Evolutionary conservation across 2,888 invertebrate species (phyloP).

Genomic region (Sarcophaga rosellei): DNA sequence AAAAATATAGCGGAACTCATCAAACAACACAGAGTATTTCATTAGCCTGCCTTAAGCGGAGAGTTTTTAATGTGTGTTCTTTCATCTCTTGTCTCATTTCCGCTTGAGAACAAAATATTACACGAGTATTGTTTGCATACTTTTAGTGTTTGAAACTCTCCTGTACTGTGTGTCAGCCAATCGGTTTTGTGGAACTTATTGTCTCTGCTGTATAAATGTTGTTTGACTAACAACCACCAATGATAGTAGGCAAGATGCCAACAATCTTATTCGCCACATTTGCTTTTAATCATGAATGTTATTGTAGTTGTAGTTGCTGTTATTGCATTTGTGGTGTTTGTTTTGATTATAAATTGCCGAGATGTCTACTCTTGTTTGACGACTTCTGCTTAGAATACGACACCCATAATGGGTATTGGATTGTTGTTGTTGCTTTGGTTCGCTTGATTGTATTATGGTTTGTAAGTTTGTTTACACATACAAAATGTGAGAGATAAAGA

Average conservation of each 20-base stretch:
- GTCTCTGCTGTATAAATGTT: slow-evolving; percentile 10
- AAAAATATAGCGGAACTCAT: slow-evolving; percentile 65
- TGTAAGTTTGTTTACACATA: neutral
- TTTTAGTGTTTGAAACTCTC: neutral
- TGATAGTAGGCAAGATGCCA: slow-evolving; percentile 21
- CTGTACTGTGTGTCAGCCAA: slow-evolving; percentile 38
- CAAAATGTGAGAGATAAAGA: slow-evolving; percentile 22
- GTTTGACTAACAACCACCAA: slow-evolving; percentile 33
- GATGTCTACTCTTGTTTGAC: slow-evolving; percentile 38
- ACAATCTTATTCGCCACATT: slow-evolving; percentile 52
- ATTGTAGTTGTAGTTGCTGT: slow-evolving; percentile 25
- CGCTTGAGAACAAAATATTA: neutral
- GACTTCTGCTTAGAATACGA: slow-evolving; percentile 18
- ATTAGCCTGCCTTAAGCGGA: slow-evolving; percentile 39
- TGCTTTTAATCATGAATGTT: neutral
- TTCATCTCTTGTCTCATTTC: neutral
- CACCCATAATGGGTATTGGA: slow-evolving; percentile 55
- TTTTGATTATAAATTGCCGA: slow-evolving; percentile 24
- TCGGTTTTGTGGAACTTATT: slow-evolving; percentile 58
- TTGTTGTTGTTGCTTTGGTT: neutral
- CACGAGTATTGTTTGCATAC: neutral
- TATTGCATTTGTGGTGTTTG: neutral
- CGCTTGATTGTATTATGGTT: too few species aligned
- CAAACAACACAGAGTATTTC: slow-evolving; percentile 35
- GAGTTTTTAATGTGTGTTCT: slow-evolving; percentile 37